Evolutionary conservation across 2,888 invertebrate species (phyloP), one percentile per base, ranked within the genome.

Genomic region (Encarsia formosa): DNA sequence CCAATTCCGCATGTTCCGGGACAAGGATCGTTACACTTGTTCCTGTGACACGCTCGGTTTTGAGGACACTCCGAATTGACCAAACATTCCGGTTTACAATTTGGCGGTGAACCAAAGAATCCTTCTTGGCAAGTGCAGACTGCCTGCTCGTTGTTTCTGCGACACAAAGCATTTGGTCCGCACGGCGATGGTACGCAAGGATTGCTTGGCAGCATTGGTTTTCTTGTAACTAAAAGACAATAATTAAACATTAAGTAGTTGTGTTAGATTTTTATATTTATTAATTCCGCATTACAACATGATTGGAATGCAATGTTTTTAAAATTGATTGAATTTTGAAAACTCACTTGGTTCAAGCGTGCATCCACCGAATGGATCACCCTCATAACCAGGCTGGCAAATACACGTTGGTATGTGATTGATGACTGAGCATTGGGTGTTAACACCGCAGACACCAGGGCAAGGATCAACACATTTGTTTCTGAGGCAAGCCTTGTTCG

Each of bases 381-480:
- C 91, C 31, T 82, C 79, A 66, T 79, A 86, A 39, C 86, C 86
- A 59, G 81, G 79, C 15, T 81, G 68, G 66, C 92, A 92, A 5
- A 84, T 86, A 69, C 92, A 92, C 39, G 86, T 84, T n/a, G 92
- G 91, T 38, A 89, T 82, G 68, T 93, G 92, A 69, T 90, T 90
- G 13, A 88, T 82, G 4, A 91, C 90, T 37, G 83, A 82, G 68
- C 93, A 93, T 67, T 88, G 85, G 2, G 92, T 89, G 69, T 86
- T 86, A 47, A 81, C 79, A 5, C 91, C 92, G 69, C 92, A 93
- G 52, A 88, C 82, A 54, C 91, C 90, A 13, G 88, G 87, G 64
- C 92, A 93, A 35, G 92, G 92, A 76, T 92, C 87, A 44, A 80
- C 78, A 68, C 93, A 93, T 71, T 90, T 91, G 68, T 88, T 88